Evolutionary conservation across 1,140 invertebrate species (phyloP).

Genomic region (Aphelinus atriplicis): DNA sequence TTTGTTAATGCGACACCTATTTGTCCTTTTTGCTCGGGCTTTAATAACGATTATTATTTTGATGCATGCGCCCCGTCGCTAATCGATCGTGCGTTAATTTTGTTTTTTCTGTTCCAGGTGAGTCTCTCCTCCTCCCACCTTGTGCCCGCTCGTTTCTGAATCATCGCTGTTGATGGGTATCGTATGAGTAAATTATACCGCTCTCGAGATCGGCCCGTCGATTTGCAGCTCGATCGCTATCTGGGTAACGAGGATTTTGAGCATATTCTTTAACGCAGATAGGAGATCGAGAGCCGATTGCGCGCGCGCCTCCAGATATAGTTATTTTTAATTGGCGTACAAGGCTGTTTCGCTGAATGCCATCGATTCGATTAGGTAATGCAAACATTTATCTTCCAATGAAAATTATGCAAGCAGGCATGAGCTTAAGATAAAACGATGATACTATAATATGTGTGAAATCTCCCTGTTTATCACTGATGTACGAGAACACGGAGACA

Average conservation of each 20-base stretch:
- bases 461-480: constrained; percentile 16
- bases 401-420: constrained; percentile 16
- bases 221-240: constrained; percentile 10
- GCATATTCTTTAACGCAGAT: neutral
- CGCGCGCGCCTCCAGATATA: neutral
- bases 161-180: neutral
- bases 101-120: constrained; percentile 11
- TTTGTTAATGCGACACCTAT: constrained; percentile 1
- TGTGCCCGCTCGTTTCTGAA: neutral
- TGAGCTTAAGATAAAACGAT: neutral
- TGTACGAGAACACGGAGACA: neutral
- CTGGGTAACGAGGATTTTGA: constrained; percentile 5
- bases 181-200: constrained; percentile 32
- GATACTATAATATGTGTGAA: neutral
- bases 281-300: neutral
- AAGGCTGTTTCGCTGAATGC: constrained; percentile 30
- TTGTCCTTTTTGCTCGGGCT: constrained; percentile 8
- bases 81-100: neutral
- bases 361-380: constrained; percentile 29
- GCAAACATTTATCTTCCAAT: neutral
- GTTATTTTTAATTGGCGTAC: constrained; percentile 24
- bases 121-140: neutral
- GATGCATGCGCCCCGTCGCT: neutral
- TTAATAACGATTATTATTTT: constrained; percentile 4
- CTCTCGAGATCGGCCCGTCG: neutral